Conservation (phyloP, 2,888 invertebrate genomes). For the Campoplex nolae region DNA sequence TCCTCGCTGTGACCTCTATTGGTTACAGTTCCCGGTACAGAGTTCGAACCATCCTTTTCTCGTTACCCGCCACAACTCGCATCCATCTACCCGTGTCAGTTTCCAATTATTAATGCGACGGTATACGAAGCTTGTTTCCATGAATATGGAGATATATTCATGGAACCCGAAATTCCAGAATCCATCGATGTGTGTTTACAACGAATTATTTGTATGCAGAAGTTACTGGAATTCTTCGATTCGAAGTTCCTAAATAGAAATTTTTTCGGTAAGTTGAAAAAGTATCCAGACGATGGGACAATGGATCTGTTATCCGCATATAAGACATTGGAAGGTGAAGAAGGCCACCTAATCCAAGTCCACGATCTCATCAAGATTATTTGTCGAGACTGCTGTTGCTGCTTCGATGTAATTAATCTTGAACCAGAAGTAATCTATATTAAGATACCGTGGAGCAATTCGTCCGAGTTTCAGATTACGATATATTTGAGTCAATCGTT, state of each 20-base stretch:
- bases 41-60: constrained; percentile 39
- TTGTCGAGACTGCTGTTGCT: background rate
- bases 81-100: constrained; percentile 40
- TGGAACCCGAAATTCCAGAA: background rate
- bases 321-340: background rate
- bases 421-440: background rate
- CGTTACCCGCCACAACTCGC: constrained; percentile 25
- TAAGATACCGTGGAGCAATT: background rate
- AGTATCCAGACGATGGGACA: background rate
- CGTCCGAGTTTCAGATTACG: background rate
- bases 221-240: background rate
- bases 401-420: background rate
- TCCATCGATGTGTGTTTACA: background rate
- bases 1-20: constrained; percentile 46
- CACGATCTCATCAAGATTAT: background rate
- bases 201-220: background rate
- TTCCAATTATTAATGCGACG: constrained; percentile 59
- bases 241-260: background rate
- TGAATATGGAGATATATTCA: background rate
- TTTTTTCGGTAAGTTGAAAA: background rate
- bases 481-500: background rate
- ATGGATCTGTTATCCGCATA: background rate
- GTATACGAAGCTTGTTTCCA: background rate
- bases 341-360: background rate
- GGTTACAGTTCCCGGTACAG: background rate